Evolutionary conservation across 2,888 invertebrate species (phyloP).

Genomic region (Tanypteryx hageni): DNA sequence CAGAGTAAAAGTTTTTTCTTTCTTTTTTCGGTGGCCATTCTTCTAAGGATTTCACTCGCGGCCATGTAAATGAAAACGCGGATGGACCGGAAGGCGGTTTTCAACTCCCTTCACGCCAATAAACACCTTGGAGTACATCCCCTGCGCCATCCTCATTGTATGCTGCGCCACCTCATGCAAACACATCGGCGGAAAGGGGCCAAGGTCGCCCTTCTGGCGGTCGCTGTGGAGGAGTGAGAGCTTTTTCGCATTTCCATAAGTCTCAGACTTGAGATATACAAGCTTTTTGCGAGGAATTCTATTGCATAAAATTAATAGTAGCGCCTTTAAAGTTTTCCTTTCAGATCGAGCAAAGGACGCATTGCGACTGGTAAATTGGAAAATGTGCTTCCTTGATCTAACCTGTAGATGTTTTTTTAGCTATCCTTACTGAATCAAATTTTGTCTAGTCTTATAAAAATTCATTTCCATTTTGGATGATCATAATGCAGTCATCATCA

Average conservation of each 20-base stretch:
- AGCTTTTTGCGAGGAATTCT: background rate
- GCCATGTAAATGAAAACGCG: background rate
- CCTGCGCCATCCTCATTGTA: conserved; percentile 30
- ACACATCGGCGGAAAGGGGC: background rate
- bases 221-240: background rate
- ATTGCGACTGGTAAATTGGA: background rate
- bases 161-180: background rate
- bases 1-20: background rate
- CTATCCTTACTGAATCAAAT: no score
- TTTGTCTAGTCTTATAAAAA: no score
- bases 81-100: conserved; percentile 30
- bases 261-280: background rate
- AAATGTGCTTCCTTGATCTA: background rate
- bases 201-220: conserved; percentile 35
- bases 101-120: conserved; percentile 30
- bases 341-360: background rate
- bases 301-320: background rate
- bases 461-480: no score
- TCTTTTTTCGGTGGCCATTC: background rate
- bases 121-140: conserved; percentile 39
- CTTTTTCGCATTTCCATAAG: background rate
- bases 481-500: no score
- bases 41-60: background rate
- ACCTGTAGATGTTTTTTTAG: no score
- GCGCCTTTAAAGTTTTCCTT: background rate